Evolutionary conservation across 2,113 vertebrate genomes (phyloP).

Genomic region (Antechinus flavipes): DNA sequence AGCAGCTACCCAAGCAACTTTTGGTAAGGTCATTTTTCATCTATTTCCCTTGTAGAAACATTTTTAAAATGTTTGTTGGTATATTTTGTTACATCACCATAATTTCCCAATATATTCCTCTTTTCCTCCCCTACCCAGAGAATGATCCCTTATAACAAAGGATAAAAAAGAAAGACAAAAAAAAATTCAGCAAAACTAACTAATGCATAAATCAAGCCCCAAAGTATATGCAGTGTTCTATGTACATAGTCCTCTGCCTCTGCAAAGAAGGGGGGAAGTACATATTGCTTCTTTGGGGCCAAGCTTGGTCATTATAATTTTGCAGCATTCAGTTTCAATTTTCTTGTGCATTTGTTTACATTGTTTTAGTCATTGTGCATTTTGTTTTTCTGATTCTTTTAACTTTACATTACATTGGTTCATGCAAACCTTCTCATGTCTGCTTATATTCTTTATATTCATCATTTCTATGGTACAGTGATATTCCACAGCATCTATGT

Average conservation of each 20-base stretch:
- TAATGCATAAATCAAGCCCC: not conserved
- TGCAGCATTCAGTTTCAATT: not conserved
- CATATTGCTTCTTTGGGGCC: not conserved
- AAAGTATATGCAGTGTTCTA: not conserved
- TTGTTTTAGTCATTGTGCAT: not conserved
- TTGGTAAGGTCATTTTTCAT: slow-evolving; percentile 78
- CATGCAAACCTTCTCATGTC: not conserved
- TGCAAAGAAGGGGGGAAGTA: not conserved
- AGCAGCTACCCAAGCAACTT: slow-evolving; percentile 87
- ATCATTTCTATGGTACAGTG: not conserved
- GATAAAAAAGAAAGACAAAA: not conserved
- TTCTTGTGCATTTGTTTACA: not conserved
- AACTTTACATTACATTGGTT: not conserved
- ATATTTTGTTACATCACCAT: not conserved
- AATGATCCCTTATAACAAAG: not conserved
- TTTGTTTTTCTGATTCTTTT: not conserved
- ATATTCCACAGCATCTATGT: not conserved
- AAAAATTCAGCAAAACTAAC: not conserved
- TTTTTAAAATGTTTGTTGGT: not conserved
- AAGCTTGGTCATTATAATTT: not conserved
- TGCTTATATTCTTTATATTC: not conserved
- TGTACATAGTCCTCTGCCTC: not conserved
- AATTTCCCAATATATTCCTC: not conserved
- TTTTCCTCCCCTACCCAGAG: not conserved
- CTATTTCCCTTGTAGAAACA: not conserved